Evolutionary conservation across 2,113 vertebrate genomes (phyloP).

Genomic region (Osmerus mordax): DNA sequence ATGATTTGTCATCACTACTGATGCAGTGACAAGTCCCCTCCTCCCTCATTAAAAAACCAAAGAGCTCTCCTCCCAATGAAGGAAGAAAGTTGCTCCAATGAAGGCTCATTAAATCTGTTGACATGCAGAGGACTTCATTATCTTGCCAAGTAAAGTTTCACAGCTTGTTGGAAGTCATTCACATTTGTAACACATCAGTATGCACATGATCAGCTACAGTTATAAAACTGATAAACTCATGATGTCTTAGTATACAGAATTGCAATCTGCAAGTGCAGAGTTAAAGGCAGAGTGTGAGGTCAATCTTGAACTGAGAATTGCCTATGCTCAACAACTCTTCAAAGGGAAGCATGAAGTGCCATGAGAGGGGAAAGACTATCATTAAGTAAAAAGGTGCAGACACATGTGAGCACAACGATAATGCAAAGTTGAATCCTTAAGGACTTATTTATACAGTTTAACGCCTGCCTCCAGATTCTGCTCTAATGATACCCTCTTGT

Average conservation of each 20-base stretch:
- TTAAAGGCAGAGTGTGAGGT: too few species aligned
- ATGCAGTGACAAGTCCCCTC: conserved; percentile 45
- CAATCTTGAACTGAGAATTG: too few species aligned
- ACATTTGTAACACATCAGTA: too few species aligned
- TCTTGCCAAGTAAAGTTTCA: too few species aligned
- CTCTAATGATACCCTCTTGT: conserved; percentile 48
- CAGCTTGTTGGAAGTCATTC: too few species aligned
- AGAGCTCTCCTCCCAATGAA: conserved; percentile 28
- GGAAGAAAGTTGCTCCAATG: conserved; percentile 47
- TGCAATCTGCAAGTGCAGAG: too few species aligned
- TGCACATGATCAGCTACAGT: too few species aligned
- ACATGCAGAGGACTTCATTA: conserved; percentile 42
- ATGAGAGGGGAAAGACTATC: conserved; percentile 22
- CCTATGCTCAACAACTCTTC: too few species aligned
- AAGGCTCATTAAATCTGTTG: conserved; percentile 59
- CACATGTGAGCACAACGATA: conserved; percentile 24
- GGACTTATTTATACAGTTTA: conserved; percentile 45
- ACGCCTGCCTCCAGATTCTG: conserved; percentile 37
- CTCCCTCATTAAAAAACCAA: conserved; percentile 59
- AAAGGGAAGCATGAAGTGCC: too few species aligned
- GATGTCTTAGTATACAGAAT: too few species aligned
- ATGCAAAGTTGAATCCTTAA: conserved; percentile 36
- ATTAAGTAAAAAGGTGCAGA: conserved; percentile 37
- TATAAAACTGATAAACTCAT: too few species aligned
- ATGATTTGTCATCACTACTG: conserved; percentile 25